Conservation (phyloP, 2,888 invertebrate genomes). For the Cremastobaeus sp. region DNA sequence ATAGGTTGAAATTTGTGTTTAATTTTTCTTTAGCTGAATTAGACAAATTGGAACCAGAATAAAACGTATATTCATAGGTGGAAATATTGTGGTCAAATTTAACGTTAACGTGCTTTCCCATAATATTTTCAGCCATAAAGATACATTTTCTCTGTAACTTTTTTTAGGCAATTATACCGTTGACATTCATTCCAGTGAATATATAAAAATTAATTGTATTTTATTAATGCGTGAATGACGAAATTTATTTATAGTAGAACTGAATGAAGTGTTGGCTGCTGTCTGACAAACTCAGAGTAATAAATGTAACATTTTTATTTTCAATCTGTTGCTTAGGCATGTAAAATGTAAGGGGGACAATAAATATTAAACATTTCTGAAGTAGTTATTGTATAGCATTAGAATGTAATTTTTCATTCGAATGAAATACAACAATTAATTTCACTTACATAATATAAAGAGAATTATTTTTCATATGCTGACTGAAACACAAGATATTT, state of each 20-base stretch:
- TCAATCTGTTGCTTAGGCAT: too few species aligned
- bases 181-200: too few species aligned
- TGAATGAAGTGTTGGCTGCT: slow-evolving; percentile 18
- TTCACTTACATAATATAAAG: slow-evolving; percentile 51
- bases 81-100: slow-evolving; percentile 10
- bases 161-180: too few species aligned
- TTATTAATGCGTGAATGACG: too few species aligned
- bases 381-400: slow-evolving; percentile 2
- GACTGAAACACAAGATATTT: slow-evolving; percentile 51
- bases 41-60: slow-evolving; percentile 4
- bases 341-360: slow-evolving; percentile 16
- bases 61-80: slow-evolving; percentile 27
- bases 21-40: not conserved
- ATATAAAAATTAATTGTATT: too few species aligned
- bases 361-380: not conserved
- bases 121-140: slow-evolving; percentile 21
- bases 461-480: slow-evolving; percentile 58
- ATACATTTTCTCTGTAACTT: slow-evolving; percentile 34
- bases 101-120: too few species aligned
- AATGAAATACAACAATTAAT: slow-evolving; percentile 26
- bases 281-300: not conserved
- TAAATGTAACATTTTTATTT: too few species aligned
- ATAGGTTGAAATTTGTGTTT: too few species aligned
- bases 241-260: too few species aligned
- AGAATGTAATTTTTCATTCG: slow-evolving; percentile 20